These are phyloP conservation scores for Branchipolynoe longqiensis DNA, from an alignment of 2,888 invertebrate genomes.

Conservation along the genomic window DNA sequence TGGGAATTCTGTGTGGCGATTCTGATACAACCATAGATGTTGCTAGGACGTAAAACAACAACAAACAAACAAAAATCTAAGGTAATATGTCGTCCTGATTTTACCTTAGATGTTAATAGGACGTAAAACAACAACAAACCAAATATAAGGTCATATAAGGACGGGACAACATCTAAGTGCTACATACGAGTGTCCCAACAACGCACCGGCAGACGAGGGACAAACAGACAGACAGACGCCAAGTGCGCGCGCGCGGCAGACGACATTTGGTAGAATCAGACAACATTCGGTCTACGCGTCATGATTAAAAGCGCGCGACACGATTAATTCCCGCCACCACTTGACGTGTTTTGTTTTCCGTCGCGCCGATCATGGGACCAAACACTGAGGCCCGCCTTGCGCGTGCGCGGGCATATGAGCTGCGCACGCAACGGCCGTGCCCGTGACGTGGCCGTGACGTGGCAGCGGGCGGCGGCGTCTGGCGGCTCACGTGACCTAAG, in stretches of 20 bases:
- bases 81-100: too few relatives aligned
- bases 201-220: background rate
- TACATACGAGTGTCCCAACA: too few relatives aligned
- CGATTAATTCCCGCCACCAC: conserved; percentile 20
- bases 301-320: conserved; percentile 48
- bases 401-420: conserved; percentile 38
- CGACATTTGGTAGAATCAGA: conserved; percentile 17
- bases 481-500: conserved; percentile 36
- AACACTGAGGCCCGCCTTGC: conserved; percentile 22
- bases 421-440: conserved; percentile 11
- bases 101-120: too few relatives aligned
- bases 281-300: conserved; percentile 18
- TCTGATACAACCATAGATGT: too few relatives aligned
- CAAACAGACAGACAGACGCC: conserved; percentile 14
- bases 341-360: conserved; percentile 31
- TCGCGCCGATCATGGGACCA: conserved; percentile 30
- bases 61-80: too few relatives aligned
- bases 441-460: conserved; percentile 3
- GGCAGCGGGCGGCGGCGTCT: too few relatives aligned
- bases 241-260: background rate
- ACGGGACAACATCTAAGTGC: too few relatives aligned
- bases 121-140: too few relatives aligned
- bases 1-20: too few relatives aligned
- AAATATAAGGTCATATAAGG: too few relatives aligned
- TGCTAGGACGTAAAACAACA: too few relatives aligned